Percentiles rank a stretch among this genome's conserved stretches.
phyloP scores from a whole-genome alignment of 1,140 invertebrate genomes.

The Calephelis nemesis region DNA sequence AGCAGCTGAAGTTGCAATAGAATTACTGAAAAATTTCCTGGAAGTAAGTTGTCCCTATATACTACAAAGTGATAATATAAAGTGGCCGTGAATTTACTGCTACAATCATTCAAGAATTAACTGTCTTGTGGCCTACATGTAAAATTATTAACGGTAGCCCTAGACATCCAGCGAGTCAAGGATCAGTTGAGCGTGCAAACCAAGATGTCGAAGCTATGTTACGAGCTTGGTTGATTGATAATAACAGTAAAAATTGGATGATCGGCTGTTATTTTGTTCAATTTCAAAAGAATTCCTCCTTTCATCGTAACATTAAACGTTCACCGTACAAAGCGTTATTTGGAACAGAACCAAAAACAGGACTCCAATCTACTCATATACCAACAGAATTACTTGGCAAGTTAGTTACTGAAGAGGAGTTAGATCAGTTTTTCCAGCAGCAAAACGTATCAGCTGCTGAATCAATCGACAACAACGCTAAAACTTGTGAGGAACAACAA shows the following conservation, averaged over 20 bases:
- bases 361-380: neutral
- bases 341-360: neutral
- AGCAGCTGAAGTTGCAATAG: slow-evolving; percentile 38
- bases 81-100: slow-evolving; percentile 59
- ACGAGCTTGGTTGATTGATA: neutral
- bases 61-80: slow-evolving; percentile 56
- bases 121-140: slow-evolving; percentile 54
- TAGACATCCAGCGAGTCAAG: slow-evolving; percentile 3
- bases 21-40: slow-evolving; percentile 47
- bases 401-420: neutral
- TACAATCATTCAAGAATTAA: slow-evolving; percentile 48
- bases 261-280: neutral
- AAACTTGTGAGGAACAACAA: no score
- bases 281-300: neutral
- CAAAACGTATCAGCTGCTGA: neutral
- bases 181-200: neutral
- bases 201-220: neutral
- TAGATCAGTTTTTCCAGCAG: neutral
- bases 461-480: no score
- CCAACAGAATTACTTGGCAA: neutral
- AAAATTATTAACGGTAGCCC: slow-evolving; percentile 55
- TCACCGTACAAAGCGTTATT: neutral
- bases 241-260: neutral
- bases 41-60: slow-evolving; percentile 44
- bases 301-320: neutral